Base-by-base conservation (phyloP, 2,888 invertebrate genomes). In the Mythimna vitellina region DNA sequence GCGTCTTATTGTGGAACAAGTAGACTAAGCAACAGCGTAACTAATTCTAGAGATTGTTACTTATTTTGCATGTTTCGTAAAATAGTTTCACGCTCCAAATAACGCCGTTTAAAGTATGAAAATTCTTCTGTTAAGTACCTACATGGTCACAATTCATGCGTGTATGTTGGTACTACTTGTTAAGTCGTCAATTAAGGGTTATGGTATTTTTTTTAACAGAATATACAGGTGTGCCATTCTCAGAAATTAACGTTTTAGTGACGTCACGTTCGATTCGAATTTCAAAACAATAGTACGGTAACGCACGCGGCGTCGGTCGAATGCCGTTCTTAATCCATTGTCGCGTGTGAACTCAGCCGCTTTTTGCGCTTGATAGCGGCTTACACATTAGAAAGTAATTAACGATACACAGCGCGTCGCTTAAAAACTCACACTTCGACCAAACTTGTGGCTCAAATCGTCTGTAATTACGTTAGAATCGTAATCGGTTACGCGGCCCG, bases 31-130 rank as follows among this genome's bases (percentile, higher is more conserved):
- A 93, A 94, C 92, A 85, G 95, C 95, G 95, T 94, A 95, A 95
- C 96, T 95, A 96, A 95, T 95, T 94, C 93, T 91, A 89, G 93
- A 95, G 96, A 96, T 96, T 94, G 96, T 96, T 92, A 93, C 91
- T 95, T 95, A 95, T 96, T 96, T 96, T 96, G 95, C 96, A 96
- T 96, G 95, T 96, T 96, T 96, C 96, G 96, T 95, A 94, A 90
- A 95, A 95, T 93, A 89, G 92, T 93, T 96, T 94, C 94, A 96
- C 95, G 96, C 94, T 96, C 96, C 92, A 92, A 93, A 95, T 95
- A 92, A 64, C 77, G 49, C 86, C 89, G 92, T 93, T 94, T 90
- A 89, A 95, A 96, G 95, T 95, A 91, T 91, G 90, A 90, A 92
- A 92, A 93, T 93, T 93, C 89, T 87, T 88, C 84, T 86, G 86